These are phyloP conservation scores for Amblyjoppa fuscipennis DNA, from an alignment of 2,888 invertebrate genomes.

Conservation along the genomic window DNA sequence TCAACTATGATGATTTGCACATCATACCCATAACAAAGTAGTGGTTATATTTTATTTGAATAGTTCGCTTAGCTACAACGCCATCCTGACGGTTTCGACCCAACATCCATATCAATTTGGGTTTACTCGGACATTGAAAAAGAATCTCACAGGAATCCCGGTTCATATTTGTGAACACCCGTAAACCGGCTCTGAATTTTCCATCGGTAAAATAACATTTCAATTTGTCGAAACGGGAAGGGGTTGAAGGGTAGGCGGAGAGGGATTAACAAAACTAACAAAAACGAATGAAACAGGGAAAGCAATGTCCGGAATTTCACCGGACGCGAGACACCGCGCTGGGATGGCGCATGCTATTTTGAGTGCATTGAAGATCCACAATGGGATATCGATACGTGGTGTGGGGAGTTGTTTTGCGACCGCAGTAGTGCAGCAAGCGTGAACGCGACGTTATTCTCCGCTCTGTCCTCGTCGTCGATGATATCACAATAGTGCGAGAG, in stretches of 20 bases:
- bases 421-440: slow-evolving; percentile 59
- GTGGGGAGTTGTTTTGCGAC: slow-evolving; percentile 69
- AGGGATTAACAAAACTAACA: slow-evolving; percentile 64
- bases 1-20: no score
- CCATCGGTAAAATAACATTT: slow-evolving; percentile 48
- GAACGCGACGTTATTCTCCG: slow-evolving; percentile 53
- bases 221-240: slow-evolving; percentile 51
- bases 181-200: slow-evolving; percentile 10
- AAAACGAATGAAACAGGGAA: slow-evolving; percentile 63
- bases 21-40: no score
- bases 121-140: neutral
- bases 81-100: neutral
- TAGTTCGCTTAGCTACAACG: no score
- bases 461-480: slow-evolving; percentile 68
- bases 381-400: slow-evolving; percentile 67
- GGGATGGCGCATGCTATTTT: slow-evolving; percentile 57
- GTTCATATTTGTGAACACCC: slow-evolving; percentile 1
- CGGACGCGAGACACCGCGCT: slow-evolving; percentile 24
- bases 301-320: slow-evolving; percentile 59
- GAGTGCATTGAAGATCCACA: slow-evolving; percentile 68
- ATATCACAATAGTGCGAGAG: slow-evolving; percentile 70
- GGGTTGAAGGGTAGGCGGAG: neutral
- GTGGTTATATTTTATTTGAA: no score
- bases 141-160: neutral
- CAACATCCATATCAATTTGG: neutral